phyloP scores from a whole-genome alignment of 2,797 vertebrate species.

The Dicrostonyx torquatus region DNA sequence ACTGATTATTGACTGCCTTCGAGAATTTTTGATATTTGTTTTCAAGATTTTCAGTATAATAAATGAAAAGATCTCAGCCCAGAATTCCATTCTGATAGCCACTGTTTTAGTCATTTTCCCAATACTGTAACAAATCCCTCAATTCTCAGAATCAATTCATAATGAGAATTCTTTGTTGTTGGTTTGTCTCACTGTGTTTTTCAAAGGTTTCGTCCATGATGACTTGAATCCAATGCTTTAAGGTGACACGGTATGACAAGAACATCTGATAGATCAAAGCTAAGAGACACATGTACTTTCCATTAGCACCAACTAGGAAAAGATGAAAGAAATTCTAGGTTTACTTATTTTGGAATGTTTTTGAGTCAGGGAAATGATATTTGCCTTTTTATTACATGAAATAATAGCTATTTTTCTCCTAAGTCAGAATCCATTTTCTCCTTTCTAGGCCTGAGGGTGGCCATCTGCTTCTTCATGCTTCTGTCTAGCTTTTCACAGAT shows the following conservation, averaged over 20 bases:
- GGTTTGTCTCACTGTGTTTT: not conserved
- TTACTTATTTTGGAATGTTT: constrained; percentile 55
- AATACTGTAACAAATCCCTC: not conserved
- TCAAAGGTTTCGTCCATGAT: not conserved
- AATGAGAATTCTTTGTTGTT: not conserved
- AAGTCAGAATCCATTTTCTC: constrained; percentile 72
- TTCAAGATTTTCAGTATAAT: constrained; percentile 20
- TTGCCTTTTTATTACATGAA: constrained; percentile 47
- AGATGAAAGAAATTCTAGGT: constrained; percentile 36
- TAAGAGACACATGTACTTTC: constrained; percentile 24
- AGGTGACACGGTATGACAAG: not conserved
- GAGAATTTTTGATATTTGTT: not conserved
- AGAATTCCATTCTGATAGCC: not conserved
- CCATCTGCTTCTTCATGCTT: constrained; percentile 67
- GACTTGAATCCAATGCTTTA: not conserved
- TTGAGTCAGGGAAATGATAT: constrained; percentile 29
- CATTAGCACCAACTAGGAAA: not conserved
- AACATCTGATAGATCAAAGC: not conserved
- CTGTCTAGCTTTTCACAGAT: constrained; percentile 69
- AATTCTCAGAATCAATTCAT: not conserved
- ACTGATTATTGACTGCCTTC: not conserved
- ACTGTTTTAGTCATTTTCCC: not conserved
- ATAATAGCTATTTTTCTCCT: constrained; percentile 59
- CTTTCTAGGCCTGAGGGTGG: constrained; percentile 70
- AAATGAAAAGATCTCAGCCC: not conserved